phyloP scores from a whole-genome alignment of 2,797 vertebrate genomes.

The Danio choprae region DNA sequence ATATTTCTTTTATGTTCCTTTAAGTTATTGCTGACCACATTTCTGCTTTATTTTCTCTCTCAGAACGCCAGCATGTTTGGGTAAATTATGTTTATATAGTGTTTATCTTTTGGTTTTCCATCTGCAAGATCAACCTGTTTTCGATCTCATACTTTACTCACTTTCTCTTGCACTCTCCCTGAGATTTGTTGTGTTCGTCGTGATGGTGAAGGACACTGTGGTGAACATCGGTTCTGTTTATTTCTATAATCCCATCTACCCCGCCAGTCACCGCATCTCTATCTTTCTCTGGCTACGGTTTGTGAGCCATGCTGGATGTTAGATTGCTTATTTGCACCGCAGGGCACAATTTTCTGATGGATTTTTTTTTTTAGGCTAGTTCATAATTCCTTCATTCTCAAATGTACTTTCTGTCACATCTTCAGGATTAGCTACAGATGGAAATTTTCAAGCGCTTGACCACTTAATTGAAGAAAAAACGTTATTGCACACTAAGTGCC shows the following conservation, averaged over 20 bases:
- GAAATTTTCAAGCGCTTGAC: not conserved
- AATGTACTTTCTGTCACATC: constrained; percentile 28
- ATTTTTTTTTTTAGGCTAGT: constrained; percentile 36
- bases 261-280: not conserved
- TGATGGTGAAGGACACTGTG: not conserved
- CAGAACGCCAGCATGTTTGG: not conserved
- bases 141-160: not conserved
- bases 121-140: not conserved
- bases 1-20: too few relatives aligned
- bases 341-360: constrained; percentile 23
- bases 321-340: constrained; percentile 16
- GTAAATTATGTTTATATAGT: not conserved
- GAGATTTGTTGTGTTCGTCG: constrained; percentile 1
- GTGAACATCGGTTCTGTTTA: not conserved
- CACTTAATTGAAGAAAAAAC: constrained; percentile 19
- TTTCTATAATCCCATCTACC: not conserved
- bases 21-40: not conserved
- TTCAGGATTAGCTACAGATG: constrained; percentile 12
- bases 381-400: constrained; percentile 45
- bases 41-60: not conserved
- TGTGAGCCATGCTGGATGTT: constrained; percentile 1
- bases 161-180: not conserved
- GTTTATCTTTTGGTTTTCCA: not conserved
- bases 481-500: constrained; percentile 5
- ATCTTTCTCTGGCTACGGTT: not conserved